phyloP scores from a whole-genome alignment of 2,888 invertebrate species.

The Sesamia inferens region DNA sequence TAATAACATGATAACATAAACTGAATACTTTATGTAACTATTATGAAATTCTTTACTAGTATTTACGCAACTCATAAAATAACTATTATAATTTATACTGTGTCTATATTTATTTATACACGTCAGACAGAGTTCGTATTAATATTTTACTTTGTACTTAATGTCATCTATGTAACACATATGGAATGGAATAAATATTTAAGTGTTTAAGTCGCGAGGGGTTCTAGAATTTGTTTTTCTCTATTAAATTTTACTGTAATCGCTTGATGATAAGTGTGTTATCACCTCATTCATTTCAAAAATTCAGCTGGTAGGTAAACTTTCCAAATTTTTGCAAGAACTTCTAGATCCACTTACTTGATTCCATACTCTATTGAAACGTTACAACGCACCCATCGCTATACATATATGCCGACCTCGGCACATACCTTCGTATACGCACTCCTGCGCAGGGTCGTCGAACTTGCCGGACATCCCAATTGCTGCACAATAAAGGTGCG shows the following conservation, averaged over 20 bases:
- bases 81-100: no score
- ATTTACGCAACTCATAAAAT: no score
- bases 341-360: background rate
- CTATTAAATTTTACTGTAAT: background rate
- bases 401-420: conserved; percentile 40
- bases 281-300: background rate
- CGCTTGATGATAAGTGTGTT: background rate
- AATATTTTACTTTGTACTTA: no score
- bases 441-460: conserved; percentile 68
- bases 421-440: conserved; percentile 66
- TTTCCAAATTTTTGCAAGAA: background rate
- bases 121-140: no score
- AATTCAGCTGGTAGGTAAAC: background rate
- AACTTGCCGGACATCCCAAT: conserved; percentile 83
- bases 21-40: no score
- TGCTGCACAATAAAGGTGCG: conserved; percentile 84
- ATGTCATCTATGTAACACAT: no score
- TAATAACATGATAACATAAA: no score
- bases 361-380: background rate
- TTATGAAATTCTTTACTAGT: no score
- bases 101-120: no score
- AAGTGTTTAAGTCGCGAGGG: no score
- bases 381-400: conserved; percentile 1
- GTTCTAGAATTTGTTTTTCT: background rate
- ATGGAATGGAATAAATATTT: no score